Percentiles rank a stretch among this genome's conserved stretches.
These are phyloP conservation scores for Perca fluviatilis DNA, from an alignment of 2,113 vertebrate genomes.

Conservation along the genomic window DNA sequence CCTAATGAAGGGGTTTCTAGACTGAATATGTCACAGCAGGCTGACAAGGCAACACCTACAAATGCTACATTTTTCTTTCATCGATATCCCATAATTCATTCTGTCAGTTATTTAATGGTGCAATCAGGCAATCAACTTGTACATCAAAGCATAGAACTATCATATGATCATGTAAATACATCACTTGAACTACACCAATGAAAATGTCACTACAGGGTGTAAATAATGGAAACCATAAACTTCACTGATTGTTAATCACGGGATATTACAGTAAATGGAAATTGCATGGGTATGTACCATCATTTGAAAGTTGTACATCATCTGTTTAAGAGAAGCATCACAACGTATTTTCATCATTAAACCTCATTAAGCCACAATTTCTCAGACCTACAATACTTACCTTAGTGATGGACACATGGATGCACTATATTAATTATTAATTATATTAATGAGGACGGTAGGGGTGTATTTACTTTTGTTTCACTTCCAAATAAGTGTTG, in stretches of 20 bases:
- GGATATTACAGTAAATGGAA: neutral
- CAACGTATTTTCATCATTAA: neutral
- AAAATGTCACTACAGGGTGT: too few species aligned
- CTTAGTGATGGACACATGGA: neutral
- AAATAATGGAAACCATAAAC: neutral
- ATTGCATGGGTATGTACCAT: neutral
- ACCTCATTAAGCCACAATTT: neutral
- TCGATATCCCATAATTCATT: neutral
- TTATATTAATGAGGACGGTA: neutral
- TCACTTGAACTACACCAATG: too few species aligned
- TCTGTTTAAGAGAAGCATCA: neutral
- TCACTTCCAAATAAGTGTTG: constrained; percentile 24
- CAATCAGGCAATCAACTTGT: neutral
- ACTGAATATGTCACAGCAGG: neutral
- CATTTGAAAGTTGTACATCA: neutral
- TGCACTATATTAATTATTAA: neutral
- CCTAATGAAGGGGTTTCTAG: constrained; percentile 2
- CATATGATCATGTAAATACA: neutral
- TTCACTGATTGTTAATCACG: neutral
- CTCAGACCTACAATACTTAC: neutral
- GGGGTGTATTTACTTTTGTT: neutral
- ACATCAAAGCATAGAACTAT: neutral
- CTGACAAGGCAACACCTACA: neutral
- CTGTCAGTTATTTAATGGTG: neutral
- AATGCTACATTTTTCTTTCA: neutral